phyloP scores from a whole-genome alignment of 2,797 vertebrate species.

The Podarcis lilfordi region DNA sequence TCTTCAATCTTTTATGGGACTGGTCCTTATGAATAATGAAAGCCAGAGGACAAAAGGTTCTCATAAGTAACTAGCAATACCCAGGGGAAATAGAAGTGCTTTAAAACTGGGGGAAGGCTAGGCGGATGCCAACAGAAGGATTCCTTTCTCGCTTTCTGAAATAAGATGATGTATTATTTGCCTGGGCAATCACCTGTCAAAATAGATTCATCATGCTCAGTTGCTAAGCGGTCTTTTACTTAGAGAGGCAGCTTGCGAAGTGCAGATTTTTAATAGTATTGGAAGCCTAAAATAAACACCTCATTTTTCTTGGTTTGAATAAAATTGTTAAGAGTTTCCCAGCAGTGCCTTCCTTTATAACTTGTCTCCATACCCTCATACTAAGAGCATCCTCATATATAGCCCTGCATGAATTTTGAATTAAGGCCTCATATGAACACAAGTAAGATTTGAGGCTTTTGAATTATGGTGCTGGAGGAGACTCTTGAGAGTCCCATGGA shows the following conservation, averaged over 20 bases:
- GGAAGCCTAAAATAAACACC: neutral
- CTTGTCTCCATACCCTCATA: no score
- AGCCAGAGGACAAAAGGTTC: neutral
- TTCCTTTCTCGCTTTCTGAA: constrained; percentile 13
- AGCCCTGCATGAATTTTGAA: no score
- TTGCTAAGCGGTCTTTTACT: constrained; percentile 32
- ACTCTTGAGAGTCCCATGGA: no score
- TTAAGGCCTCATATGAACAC: no score
- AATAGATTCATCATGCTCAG: constrained; percentile 26
- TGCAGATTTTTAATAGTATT: constrained; percentile 40
- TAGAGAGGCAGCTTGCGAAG: constrained; percentile 31
- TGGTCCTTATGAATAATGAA: neutral
- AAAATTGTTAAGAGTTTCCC: neutral
- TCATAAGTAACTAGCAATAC: neutral
- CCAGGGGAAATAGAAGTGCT: neutral
- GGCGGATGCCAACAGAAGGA: neutral
- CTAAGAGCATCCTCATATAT: no score
- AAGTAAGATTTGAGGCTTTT: no score
- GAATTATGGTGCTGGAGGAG: no score
- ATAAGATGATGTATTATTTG: constrained; percentile 26
- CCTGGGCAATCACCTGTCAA: constrained; percentile 42
- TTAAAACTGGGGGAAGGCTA: neutral
- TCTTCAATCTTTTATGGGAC: neutral
- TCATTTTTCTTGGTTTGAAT: constrained; percentile 18
- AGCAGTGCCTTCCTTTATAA: neutral